A percentile compares a stretch with the other conserved stretches of the same genome.
Conservation (phyloP, 53 echinoderm and acorn worm species). For the Stichopus horrens region DNA sequence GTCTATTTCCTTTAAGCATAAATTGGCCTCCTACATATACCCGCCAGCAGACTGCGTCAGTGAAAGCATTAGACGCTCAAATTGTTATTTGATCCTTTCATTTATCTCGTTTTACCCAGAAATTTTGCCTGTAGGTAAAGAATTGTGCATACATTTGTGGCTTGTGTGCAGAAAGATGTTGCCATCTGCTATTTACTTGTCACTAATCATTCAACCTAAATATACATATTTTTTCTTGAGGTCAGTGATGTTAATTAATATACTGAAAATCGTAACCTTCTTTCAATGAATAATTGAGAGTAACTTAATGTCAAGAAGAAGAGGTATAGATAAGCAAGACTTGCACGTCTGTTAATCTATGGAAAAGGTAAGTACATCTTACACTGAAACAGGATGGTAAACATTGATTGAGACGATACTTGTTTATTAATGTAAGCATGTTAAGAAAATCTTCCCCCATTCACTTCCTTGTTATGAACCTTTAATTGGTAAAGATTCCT, state of each 20-base stretch:
- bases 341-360: too few relatives aligned
- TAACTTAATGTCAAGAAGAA: too few relatives aligned
- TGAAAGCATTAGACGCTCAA: background rate
- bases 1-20: background rate
- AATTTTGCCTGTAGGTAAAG: background rate
- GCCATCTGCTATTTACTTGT: constrained; percentile 6
- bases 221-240: background rate
- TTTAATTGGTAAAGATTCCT: too few relatives aligned
- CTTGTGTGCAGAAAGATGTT: background rate
- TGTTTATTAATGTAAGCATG: too few relatives aligned
- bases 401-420: too few relatives aligned
- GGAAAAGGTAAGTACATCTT: too few relatives aligned
- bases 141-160: background rate
- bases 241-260: background rate
- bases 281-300: background rate
- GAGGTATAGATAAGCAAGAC: too few relatives aligned
- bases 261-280: background rate
- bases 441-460: too few relatives aligned
- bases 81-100: background rate
- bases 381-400: too few relatives aligned
- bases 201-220: background rate
- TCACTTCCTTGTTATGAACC: too few relatives aligned
- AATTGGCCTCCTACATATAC: background rate
- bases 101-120: background rate
- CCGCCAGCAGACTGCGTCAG: background rate